A percentile compares a stretch with the other conserved stretches of the same genome.
Conservation (phyloP, 2,797 vertebrate genomes). For the Ispidina picta region DNA sequence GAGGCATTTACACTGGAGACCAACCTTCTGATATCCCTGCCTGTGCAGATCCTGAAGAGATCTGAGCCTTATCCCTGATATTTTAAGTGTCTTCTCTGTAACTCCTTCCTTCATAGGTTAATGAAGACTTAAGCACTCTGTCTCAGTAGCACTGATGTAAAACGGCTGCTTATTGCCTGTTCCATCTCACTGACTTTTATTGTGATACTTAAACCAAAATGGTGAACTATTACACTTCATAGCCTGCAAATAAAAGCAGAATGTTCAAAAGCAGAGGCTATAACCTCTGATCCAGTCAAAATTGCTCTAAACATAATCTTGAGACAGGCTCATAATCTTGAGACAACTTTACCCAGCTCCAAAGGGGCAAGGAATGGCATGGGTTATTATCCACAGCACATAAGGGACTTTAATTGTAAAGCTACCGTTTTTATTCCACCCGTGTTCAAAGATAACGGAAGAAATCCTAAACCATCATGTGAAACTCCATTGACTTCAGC, state of each 20-base stretch:
- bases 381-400: conserved; percentile 18
- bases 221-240: conserved; percentile 85
- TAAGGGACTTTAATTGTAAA: conserved; percentile 14
- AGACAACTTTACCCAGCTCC: conserved; percentile 61
- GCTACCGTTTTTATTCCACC: neutral
- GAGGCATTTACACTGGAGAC: neutral
- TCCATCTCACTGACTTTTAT: conserved; percentile 85
- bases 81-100: conserved; percentile 46
- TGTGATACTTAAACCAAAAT: conserved; percentile 85
- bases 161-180: conserved; percentile 81
- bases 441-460: neutral
- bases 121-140: conserved; percentile 74
- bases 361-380: conserved; percentile 35
- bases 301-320: conserved; percentile 70
- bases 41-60: neutral
- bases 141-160: conserved; percentile 78
- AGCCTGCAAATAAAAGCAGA: conserved; percentile 83
- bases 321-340: conserved; percentile 75
- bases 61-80: neutral
- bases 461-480: neutral
- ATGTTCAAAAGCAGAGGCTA: conserved; percentile 79
- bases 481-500: neutral
- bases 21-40: neutral
- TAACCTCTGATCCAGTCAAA: conserved; percentile 77
- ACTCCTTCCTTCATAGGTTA: conserved; percentile 70